phyloP scores from a whole-genome alignment of 53 echinoderm and acorn worm genomes.

The Echinometra lucunter region DNA sequence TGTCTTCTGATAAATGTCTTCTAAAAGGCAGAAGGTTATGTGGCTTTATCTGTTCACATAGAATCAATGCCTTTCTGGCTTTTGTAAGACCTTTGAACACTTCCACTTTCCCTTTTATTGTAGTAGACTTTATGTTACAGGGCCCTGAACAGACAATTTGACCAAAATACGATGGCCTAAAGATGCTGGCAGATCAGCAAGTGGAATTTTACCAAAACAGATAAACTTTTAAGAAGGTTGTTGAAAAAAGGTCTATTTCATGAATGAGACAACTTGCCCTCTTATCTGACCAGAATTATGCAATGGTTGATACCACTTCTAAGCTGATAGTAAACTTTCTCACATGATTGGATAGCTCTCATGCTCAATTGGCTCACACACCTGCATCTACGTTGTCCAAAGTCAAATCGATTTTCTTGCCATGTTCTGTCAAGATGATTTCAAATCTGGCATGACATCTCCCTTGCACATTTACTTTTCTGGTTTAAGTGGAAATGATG shows the following conservation, averaged over 20 bases:
- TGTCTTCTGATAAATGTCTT: not conserved
- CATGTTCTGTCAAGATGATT: not conserved
- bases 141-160: too few relatives aligned
- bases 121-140: too few relatives aligned
- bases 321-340: not conserved
- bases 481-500: not conserved
- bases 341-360: not conserved
- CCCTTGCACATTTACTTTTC: not conserved
- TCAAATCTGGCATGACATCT: not conserved
- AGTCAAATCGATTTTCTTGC: not conserved
- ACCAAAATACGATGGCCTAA: too few relatives aligned
- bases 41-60: too few relatives aligned
- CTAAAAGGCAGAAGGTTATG: not conserved
- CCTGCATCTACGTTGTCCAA: not conserved
- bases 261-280: not conserved
- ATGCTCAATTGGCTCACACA: not conserved
- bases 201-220: too few relatives aligned
- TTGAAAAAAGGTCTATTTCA: too few relatives aligned
- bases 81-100: too few relatives aligned
- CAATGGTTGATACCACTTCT: not conserved
- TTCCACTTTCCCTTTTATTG: too few relatives aligned
- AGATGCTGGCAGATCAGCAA: too few relatives aligned
- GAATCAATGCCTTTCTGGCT: too few relatives aligned
- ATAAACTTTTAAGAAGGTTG: too few relatives aligned
- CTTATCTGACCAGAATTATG: not conserved